Evolutionary conservation across 2,797 vertebrate genomes (phyloP).

Genomic region (Gastrophryne carolinensis): DNA sequence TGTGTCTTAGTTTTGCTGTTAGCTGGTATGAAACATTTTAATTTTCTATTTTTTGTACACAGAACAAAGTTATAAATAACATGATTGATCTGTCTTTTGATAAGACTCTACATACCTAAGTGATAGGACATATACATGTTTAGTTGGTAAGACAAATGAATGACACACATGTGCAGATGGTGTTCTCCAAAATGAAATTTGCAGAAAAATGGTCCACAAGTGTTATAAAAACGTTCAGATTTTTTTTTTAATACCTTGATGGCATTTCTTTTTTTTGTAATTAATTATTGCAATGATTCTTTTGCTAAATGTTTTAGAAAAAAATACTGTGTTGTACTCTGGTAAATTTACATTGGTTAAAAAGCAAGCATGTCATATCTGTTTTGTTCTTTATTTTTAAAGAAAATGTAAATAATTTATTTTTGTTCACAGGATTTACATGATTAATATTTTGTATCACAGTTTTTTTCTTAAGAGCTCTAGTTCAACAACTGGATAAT

Average conservation of each 20-base stretch:
- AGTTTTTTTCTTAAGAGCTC: slow-evolving; percentile 74
- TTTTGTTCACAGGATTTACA: slow-evolving; percentile 89
- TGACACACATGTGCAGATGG: slow-evolving; percentile 58
- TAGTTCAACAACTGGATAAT: slow-evolving; percentile 75
- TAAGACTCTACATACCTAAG: slow-evolving; percentile 70
- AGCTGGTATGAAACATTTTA: slow-evolving; percentile 79
- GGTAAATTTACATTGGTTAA: slow-evolving; percentile 94
- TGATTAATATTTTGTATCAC: slow-evolving; percentile 80
- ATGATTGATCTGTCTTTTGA: slow-evolving; percentile 71
- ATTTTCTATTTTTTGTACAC: slow-evolving; percentile 72
- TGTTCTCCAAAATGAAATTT: slow-evolving; percentile 67
- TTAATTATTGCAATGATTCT: slow-evolving; percentile 98
- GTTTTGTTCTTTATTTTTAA: slow-evolving; percentile 79
- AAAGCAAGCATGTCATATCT: slow-evolving; percentile 93
- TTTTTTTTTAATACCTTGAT: slow-evolving; percentile 84
- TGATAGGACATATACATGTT: slow-evolving; percentile 56
- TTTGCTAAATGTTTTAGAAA: slow-evolving; percentile 98
- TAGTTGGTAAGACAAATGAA: slow-evolving; percentile 75
- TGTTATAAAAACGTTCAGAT: slow-evolving; percentile 78
- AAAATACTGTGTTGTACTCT: slow-evolving; percentile 90
- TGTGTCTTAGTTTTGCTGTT: slow-evolving; percentile 76
- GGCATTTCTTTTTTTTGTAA: slow-evolving; percentile 75
- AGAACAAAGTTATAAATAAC: slow-evolving; percentile 78
- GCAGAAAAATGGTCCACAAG: slow-evolving; percentile 81
- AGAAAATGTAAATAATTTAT: slow-evolving; percentile 83